A percentile compares a stretch with the other conserved stretches of the same genome.
These are phyloP conservation scores for Channa maculata DNA, from an alignment of 2,113 vertebrate species.

Conservation along the genomic window DNA sequence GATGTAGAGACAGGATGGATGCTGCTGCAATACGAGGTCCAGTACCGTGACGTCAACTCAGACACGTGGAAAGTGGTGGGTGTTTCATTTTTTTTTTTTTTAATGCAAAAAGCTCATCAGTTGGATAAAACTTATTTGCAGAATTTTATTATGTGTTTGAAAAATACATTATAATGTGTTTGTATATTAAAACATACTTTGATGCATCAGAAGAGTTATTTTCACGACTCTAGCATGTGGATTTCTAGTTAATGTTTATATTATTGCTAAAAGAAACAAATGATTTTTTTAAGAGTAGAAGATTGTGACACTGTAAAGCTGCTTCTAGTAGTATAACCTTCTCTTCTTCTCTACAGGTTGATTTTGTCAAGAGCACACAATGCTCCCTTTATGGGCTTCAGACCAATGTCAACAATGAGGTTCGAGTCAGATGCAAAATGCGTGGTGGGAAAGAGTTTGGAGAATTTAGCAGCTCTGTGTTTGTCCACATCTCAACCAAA, in stretches of 20 bases:
- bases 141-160: too few relatives aligned
- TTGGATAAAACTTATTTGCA: too few relatives aligned
- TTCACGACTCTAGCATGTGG: too few relatives aligned
- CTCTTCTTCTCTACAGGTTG: constrained; percentile 75
- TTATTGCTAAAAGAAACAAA: not conserved
- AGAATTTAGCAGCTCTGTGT: constrained; percentile 89
- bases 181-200: not conserved
- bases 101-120: not conserved
- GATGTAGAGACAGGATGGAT: constrained; percentile 91
- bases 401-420: constrained; percentile 87
- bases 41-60: constrained; percentile 82
- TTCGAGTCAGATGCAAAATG: constrained; percentile 88
- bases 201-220: too few relatives aligned
- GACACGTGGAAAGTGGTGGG: constrained; percentile 69
- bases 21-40: constrained; percentile 89
- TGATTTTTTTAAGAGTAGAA: not conserved
- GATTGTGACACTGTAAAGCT: not conserved
- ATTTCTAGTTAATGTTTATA: too few relatives aligned
- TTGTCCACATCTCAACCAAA: constrained; percentile 77
- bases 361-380: constrained; percentile 77
- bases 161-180: too few relatives aligned
- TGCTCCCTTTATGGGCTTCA: constrained; percentile 87
- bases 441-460: constrained; percentile 85
- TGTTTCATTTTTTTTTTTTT: not conserved
- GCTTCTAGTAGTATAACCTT: not conserved